Base-by-base conservation (phyloP, 2,888 invertebrate species). In the Pristionchus entomophagus region DNA sequence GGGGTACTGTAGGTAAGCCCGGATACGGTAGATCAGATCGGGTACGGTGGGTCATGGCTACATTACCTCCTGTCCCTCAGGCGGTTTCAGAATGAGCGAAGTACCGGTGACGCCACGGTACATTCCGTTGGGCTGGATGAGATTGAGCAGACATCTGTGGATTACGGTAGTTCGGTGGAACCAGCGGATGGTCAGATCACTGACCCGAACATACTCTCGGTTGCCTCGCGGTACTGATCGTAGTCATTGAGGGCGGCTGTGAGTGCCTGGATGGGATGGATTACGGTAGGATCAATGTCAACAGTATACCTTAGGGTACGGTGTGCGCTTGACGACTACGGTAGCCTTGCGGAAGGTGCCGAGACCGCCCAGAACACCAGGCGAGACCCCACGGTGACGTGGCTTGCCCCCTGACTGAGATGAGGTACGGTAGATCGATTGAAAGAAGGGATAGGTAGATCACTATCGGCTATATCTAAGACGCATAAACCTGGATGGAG, bases 261-360 rank as follows among this genome's bases (percentile, higher is more conserved):
- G 69, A 69, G 69, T 41, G 69, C 69, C 69, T 69, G 41, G n/a
- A 69, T 19, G 2, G 22, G 8, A 12, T 38, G 69, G 38, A 22
- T 2, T 17, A 69, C 69, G 41, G 41, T 35, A 22, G 38, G 29
- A 65, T 19, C 2, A n/a, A 22, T 6, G 17, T 22, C 35, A 32
- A 69, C 69, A 22, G 41, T 69, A 38, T 69, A 69, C 69, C 69
- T 69, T 69, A 5, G 69, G 69, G 69, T 69, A 69, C 19, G 69
- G 69, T 69, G 69, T 69, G 22, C 69, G 69, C 69, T 69, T 41
- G 69, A 69, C 41, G 69, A 69, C 69, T 69, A 38, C 22, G 35
- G 69, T 69, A 38, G 69, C 69, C 69, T 69, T 69, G 69, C 69
- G 69, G 38, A 69, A 69, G 22, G 35, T 35, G 69, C 69, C 69